Evolutionary conservation across 35 echinoderm and acorn worm species (phyloP).

Genomic region (Chiridota heheva): DNA sequence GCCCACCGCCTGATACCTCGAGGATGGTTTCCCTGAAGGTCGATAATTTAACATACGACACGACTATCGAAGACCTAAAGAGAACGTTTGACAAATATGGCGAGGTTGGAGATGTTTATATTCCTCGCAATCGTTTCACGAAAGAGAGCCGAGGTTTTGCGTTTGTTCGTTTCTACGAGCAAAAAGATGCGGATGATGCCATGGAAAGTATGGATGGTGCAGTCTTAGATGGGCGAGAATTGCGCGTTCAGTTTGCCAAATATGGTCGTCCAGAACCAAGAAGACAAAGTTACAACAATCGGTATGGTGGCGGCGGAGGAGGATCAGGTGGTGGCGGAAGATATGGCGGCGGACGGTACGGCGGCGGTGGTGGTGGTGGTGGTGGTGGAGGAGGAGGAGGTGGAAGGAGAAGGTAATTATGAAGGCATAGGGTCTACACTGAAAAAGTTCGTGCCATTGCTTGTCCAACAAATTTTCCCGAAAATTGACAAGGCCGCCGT

Average conservation of each 20-base stretch:
- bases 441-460: too few species aligned
- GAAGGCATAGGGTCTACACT: too few species aligned
- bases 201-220: conserved; percentile 88
- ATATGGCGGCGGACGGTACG: conserved; percentile 17
- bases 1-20: conserved; percentile 88
- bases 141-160: conserved; percentile 90
- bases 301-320: too few species aligned
- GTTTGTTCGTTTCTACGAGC: conserved; percentile 86
- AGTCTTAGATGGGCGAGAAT: conserved; percentile 77
- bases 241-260: conserved; percentile 89
- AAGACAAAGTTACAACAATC: conserved; percentile 34
- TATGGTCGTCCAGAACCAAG: conserved; percentile 97
- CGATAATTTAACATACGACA: conserved; percentile 89
- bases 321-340: conserved; percentile 60
- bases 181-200: conserved; percentile 91
- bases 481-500: too few species aligned
- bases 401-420: too few species aligned
- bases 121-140: conserved; percentile 83
- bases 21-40: conserved; percentile 96
- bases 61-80: conserved; percentile 76
- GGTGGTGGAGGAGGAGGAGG: conserved; percentile 12
- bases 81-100: conserved; percentile 84
- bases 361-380: conserved; percentile 58
- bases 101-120: conserved; percentile 95
- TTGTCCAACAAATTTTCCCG: too few species aligned